phyloP scores from a whole-genome alignment of 1,140 invertebrate species.

The Agrilus planipennis region DNA sequence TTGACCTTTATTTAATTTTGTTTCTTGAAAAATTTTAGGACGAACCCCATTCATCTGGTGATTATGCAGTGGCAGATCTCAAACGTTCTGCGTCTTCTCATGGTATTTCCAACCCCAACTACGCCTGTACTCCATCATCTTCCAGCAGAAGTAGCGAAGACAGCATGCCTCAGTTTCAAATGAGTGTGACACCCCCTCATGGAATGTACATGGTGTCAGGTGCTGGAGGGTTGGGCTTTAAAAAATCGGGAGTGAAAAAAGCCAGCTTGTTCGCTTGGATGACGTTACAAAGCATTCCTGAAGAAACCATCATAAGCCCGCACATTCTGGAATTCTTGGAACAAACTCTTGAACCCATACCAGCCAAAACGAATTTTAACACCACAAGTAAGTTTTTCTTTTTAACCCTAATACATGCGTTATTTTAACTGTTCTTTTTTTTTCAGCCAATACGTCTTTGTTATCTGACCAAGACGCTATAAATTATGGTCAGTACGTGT shows the following conservation, averaged over 20 bases:
- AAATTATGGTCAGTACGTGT: slow-evolving; percentile 64
- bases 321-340: slow-evolving; percentile 91
- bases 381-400: slow-evolving; percentile 15
- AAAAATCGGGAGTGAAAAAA: slow-evolving; percentile 67
- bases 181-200: slow-evolving; percentile 13
- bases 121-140: slow-evolving; percentile 23
- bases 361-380: slow-evolving; percentile 44
- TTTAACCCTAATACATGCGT: background rate
- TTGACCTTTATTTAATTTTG: too few relatives aligned
- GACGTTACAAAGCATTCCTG: slow-evolving; percentile 88
- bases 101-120: slow-evolving; percentile 32
- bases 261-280: slow-evolving; percentile 92
- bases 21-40: too few relatives aligned
- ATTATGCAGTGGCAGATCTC: slow-evolving; percentile 17
- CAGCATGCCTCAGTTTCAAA: slow-evolving; percentile 19
- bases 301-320: slow-evolving; percentile 90
- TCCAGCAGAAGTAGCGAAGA: slow-evolving; percentile 21
- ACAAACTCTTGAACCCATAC: slow-evolving; percentile 88
- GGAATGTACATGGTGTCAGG: slow-evolving; percentile 2
- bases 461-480: slow-evolving; percentile 40
- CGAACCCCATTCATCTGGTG: too few relatives aligned
- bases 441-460: slow-evolving; percentile 20
- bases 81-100: slow-evolving; percentile 26
- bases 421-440: background rate
- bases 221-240: slow-evolving; percentile 18